phyloP scores from a whole-genome alignment of 1,140 invertebrate species.

The Zaprionus davidi region DNA sequence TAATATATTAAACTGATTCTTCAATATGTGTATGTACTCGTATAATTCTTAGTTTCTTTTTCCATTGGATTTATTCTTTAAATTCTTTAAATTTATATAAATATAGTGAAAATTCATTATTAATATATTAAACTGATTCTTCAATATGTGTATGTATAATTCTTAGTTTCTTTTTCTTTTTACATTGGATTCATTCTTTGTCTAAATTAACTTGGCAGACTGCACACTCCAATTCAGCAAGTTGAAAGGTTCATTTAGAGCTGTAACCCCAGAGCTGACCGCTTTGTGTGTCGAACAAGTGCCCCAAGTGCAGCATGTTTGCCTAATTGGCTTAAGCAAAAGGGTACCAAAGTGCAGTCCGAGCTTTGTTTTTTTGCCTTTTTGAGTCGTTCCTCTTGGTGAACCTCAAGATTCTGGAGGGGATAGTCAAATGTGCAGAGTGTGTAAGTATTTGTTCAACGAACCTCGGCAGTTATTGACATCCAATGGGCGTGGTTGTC shows the following conservation, averaged over 20 bases:
- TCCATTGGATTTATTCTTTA: too few species aligned
- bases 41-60: too few species aligned
- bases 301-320: constrained; percentile 67
- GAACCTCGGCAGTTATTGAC: constrained; percentile 72
- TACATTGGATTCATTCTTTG: too few species aligned
- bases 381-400: constrained; percentile 7
- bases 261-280: constrained; percentile 10
- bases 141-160: too few species aligned
- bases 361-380: background rate
- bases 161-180: too few species aligned
- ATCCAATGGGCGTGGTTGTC: constrained; percentile 70
- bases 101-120: too few species aligned
- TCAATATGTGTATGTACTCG: too few species aligned
- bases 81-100: too few species aligned
- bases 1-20: too few species aligned
- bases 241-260: background rate
- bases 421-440: constrained; percentile 62
- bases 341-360: constrained; percentile 37
- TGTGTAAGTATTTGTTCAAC: constrained; percentile 26
- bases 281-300: constrained; percentile 14
- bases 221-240: too few species aligned
- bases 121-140: too few species aligned
- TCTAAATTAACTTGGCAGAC: too few species aligned
- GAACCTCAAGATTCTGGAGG: constrained; percentile 45
- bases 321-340: constrained; percentile 54